These are phyloP conservation scores for Hippocampus zosterae DNA, from an alignment of 2,113 vertebrate genomes.

Conservation along the genomic window DNA sequence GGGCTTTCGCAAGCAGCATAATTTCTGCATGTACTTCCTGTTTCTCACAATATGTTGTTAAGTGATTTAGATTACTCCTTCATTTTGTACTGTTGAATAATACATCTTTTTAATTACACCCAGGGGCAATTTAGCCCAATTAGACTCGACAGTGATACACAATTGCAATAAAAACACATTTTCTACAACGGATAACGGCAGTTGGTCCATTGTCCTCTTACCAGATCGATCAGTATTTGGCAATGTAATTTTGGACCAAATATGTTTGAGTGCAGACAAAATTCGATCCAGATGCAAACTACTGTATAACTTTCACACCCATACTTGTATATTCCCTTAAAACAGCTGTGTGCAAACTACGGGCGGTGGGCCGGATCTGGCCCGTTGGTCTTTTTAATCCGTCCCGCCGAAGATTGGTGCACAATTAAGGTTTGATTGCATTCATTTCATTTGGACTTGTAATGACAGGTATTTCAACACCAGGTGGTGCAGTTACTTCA, in stretches of 20 bases:
- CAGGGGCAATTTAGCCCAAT: not conserved
- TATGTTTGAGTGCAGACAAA: not conserved
- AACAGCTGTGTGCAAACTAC: too few species aligned
- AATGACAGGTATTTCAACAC: too few species aligned
- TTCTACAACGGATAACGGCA: not conserved
- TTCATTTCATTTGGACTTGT: too few species aligned
- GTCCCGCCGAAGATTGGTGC: too few species aligned
- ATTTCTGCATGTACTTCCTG: constrained; percentile 42
- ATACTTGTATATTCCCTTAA: too few species aligned
- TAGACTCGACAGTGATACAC: not conserved
- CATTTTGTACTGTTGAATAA: constrained; percentile 35
- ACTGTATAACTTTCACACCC: not conserved
- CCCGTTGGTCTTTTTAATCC: too few species aligned
- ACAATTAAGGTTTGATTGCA: too few species aligned
- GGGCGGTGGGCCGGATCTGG: too few species aligned
- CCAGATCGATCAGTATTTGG: not conserved
- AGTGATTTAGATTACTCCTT: constrained; percentile 34
- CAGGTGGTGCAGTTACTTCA: too few species aligned
- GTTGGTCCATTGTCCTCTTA: not conserved
- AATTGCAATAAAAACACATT: not conserved
- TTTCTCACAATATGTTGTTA: constrained; percentile 30
- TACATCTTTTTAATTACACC: constrained; percentile 18
- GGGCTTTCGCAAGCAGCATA: constrained; percentile 32
- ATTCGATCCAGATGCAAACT: not conserved
- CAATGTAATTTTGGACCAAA: not conserved